These are phyloP conservation scores for Danaus melanippus DNA, from an alignment of 1,140 invertebrate species.

Conservation along the genomic window DNA sequence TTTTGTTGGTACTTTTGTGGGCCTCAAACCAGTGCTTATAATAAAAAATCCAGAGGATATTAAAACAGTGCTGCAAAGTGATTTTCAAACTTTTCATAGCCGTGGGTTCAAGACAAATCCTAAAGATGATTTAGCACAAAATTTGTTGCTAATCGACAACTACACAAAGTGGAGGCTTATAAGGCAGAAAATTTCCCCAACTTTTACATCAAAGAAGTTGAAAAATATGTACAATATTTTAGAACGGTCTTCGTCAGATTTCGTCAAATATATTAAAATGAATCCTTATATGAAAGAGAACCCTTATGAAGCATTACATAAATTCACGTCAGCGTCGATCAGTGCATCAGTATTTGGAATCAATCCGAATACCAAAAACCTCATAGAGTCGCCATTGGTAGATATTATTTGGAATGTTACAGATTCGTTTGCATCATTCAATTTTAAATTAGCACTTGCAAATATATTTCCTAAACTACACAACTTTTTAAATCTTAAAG, in stretches of 20 bases:
- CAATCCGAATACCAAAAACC: constrained; percentile 26
- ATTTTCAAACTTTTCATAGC: constrained; percentile 63
- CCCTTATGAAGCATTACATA: constrained; percentile 24
- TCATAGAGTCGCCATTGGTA: constrained; percentile 34
- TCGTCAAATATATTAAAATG: constrained; percentile 24
- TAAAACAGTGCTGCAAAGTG: constrained; percentile 66
- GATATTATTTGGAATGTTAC: constrained; percentile 23
- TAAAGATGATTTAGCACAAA: constrained; percentile 51
- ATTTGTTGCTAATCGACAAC: constrained; percentile 50
- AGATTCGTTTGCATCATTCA: constrained; percentile 10
- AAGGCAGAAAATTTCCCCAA: constrained; percentile 44
- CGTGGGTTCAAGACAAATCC: constrained; percentile 38
- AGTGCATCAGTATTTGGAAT: constrained; percentile 35
- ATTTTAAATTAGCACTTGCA: constrained; percentile 22
- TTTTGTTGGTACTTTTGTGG: constrained; percentile 12
- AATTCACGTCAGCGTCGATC: constrained; percentile 30
- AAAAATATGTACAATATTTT: constrained; percentile 64
- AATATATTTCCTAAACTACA: constrained; percentile 21
- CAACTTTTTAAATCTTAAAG: constrained; percentile 24
- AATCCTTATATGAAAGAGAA: constrained; percentile 19
- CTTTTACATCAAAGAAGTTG: constrained; percentile 57
- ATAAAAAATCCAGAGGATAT: constrained; percentile 66
- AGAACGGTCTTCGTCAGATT: constrained; percentile 33
- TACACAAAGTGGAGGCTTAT: constrained; percentile 54
- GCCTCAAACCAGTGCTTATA: constrained; percentile 26